Evolutionary conservation across 2,113 vertebrate species (phyloP), one percentile per base, ranked within the genome.

Genomic region (Zapornia atra): DNA sequence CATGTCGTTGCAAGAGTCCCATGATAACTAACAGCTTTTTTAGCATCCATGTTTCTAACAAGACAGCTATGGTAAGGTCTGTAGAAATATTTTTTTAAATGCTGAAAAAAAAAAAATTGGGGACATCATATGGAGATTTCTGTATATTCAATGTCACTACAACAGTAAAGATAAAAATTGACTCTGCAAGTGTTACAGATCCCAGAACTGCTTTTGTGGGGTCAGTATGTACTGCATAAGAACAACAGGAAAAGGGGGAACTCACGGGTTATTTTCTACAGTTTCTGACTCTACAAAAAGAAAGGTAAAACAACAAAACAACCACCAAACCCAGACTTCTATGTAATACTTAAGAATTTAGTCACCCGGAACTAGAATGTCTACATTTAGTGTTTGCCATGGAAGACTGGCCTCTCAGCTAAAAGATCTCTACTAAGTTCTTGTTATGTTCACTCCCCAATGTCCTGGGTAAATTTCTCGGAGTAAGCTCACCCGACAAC

Each of bases 151-250:
- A 56, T 11, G 4, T 11, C 28, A 65, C 4, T 3, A 26, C 11
- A 21, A 40, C 1, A 34, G 40, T 31, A 3, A 36, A 88, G 31
- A 66, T 33, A 46, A 76, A 70, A 0, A 40, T 1, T 9, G 1
- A 56, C 15, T 46, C 22, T 60, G 15, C 25, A 63, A 54, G 3
- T 1, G 1, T 38, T 36, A n/a, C 4, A 65, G 11, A 7, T 69
- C 10, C 61, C 54, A 38, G 42, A 65, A n/a, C 34, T 68, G 25
- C 21, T 50, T 38, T 57, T 60, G 14, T 29, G 28, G 22, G 13
- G 6, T 42, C 22, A 36, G 14, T 25, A 71, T 25, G 10, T 42
- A 33, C 59, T 50, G 10, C 16, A 33, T 7, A 33, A 56, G 38
- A 38, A 38, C 40, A 61, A 79, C 11, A 25, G 40, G 16, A 44